A percentile compares a stretch with the other conserved stretches of the same genome.
phyloP scores from a whole-genome alignment of 2,113 vertebrate genomes.

The Callipepla squamata region DNA sequence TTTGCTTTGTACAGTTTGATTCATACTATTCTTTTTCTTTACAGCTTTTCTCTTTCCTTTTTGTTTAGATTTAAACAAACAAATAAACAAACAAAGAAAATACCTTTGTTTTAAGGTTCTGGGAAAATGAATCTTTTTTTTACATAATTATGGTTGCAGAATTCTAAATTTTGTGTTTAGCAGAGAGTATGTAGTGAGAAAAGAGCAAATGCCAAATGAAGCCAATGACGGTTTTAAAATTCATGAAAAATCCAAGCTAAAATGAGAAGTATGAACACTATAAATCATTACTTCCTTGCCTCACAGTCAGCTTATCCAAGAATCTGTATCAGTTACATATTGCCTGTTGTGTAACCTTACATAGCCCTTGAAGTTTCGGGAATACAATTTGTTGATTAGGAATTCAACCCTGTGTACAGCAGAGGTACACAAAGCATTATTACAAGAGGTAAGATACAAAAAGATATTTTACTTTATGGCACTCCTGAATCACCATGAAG shows the following conservation, averaged over 20 bases:
- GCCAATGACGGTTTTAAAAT: conserved; percentile 69
- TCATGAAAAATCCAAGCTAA: conserved; percentile 71
- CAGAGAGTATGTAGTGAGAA: conserved; percentile 64
- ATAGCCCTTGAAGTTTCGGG: neutral
- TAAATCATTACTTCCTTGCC: conserved; percentile 64
- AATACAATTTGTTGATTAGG: neutral
- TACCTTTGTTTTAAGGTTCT: conserved; percentile 22
- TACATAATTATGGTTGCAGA: conserved; percentile 49
- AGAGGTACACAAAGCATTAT: neutral
- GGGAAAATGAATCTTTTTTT: conserved; percentile 11
- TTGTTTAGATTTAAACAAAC: neutral
- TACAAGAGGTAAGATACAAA: conserved; percentile 9
- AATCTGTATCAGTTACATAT: conserved; percentile 59
- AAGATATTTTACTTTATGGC: neutral
- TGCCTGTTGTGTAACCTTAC: conserved; percentile 60
- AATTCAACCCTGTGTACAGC: neutral
- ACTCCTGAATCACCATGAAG: neutral
- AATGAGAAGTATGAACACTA: conserved; percentile 71
- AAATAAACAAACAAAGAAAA: neutral
- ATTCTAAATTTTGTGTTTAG: conserved; percentile 67
- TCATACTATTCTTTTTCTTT: neutral
- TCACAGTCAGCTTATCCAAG: conserved; percentile 58
- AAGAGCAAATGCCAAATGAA: conserved; percentile 71
- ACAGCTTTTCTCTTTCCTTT: neutral
- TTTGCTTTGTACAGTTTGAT: neutral